Evolutionary conservation across 2,888 invertebrate species (phyloP).

Genomic region (Orgyia antiqua): DNA sequence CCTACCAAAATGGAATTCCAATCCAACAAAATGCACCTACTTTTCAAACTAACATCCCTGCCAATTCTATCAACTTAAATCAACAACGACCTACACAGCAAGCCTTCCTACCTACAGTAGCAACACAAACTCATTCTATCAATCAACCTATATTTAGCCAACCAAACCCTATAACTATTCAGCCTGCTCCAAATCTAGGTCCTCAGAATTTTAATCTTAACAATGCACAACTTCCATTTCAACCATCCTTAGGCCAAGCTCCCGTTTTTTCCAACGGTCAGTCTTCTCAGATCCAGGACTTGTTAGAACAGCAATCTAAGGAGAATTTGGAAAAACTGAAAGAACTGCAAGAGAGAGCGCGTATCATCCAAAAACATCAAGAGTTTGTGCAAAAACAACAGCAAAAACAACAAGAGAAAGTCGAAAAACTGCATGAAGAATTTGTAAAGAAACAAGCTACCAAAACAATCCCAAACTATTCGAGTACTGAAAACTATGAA

Average conservation of each 20-base stretch:
- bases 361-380: conserved; percentile 86
- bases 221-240: conserved; percentile 61
- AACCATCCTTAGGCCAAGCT: conserved; percentile 52
- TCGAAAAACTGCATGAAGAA: conserved; percentile 84
- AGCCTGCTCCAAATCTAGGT: conserved; percentile 66
- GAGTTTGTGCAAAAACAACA: conserved; percentile 88
- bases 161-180: conserved; percentile 64
- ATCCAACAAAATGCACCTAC: conserved; percentile 43
- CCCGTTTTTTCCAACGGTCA: conserved; percentile 70
- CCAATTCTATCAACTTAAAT: conserved; percentile 43
- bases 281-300: conserved; percentile 75
- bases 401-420: conserved; percentile 86
- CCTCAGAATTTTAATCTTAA: conserved; percentile 52
- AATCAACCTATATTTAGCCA: conserved; percentile 52
- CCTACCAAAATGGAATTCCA: conserved; percentile 49
- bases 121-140: conserved; percentile 43
- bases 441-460: conserved; percentile 84
- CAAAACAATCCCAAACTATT: conserved; percentile 71
- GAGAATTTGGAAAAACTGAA: conserved; percentile 79
- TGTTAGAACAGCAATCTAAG: conserved; percentile 79
- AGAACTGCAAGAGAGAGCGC: conserved; percentile 84
- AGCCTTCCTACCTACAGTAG: conserved; percentile 59
- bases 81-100: conserved; percentile 61
- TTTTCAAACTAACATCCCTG: conserved; percentile 44
- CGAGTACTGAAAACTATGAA: conserved; percentile 70